phyloP scores from a whole-genome alignment of 2,113 vertebrate species.

The Pantherophis guttatus region DNA sequence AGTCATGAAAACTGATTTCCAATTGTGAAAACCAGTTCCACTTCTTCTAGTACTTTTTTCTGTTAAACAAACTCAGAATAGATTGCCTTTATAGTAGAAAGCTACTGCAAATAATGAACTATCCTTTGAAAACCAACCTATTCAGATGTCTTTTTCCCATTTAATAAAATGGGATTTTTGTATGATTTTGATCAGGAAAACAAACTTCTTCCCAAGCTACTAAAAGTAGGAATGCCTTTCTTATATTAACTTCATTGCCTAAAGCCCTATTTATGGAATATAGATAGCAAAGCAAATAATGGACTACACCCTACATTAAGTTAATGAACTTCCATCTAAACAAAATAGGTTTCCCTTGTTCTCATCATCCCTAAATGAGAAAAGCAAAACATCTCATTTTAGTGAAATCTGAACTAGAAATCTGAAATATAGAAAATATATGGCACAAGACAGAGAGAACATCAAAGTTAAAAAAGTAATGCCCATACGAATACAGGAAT shows the following conservation, averaged over 20 bases:
- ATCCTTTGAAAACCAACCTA: neutral
- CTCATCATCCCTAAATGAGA: neutral
- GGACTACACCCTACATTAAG: neutral
- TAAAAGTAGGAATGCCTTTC: neutral
- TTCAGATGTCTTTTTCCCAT: too few species aligned
- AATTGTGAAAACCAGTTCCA: neutral
- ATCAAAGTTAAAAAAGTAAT: constrained; percentile 30
- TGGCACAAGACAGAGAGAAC: constrained; percentile 13
- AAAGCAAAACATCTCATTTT: neutral
- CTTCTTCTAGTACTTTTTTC: neutral
- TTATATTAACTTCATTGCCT: neutral
- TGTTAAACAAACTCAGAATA: neutral
- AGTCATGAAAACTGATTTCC: neutral
- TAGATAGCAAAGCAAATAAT: neutral
- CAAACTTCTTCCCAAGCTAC: neutral
- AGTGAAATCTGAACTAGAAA: neutral
- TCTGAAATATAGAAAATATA: neutral
- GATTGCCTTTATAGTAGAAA: neutral
- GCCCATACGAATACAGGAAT: neutral
- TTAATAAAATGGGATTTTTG: neutral
- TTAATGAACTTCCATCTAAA: neutral
- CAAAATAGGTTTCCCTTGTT: neutral
- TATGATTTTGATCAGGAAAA: neutral
- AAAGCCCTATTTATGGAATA: neutral
- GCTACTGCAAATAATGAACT: neutral